Conservation (phyloP, 2,888 invertebrate genomes). For the Brachyptera putata region DNA sequence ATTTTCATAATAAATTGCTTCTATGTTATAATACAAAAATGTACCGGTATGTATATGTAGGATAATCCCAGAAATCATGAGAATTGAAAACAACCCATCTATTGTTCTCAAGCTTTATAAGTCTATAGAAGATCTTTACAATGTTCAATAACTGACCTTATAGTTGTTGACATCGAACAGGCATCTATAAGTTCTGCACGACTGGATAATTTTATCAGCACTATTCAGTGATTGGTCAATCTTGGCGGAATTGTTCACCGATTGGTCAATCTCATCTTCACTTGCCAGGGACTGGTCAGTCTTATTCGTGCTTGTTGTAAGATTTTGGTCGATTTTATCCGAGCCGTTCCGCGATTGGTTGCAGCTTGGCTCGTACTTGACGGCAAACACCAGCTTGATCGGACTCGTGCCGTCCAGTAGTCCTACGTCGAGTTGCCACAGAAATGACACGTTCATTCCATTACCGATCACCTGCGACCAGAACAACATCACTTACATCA, state of each 20-base stretch:
- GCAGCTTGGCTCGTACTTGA: conserved; percentile 52
- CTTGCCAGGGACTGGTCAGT: neutral
- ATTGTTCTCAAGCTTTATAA: neutral
- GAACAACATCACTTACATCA: too few relatives aligned
- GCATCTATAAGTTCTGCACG: conserved; percentile 48
- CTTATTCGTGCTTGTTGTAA: neutral
- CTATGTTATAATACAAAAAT: too few relatives aligned
- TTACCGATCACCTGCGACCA: conserved; percentile 58
- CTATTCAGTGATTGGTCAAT: neutral
- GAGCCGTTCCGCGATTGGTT: too few relatives aligned
- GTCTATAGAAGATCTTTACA: neutral
- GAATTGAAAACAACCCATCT: too few relatives aligned
- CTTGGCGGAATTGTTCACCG: neutral
- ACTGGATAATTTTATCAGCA: too few relatives aligned
- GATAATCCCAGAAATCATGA: too few relatives aligned
- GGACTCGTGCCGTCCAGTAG: conserved; percentile 38
- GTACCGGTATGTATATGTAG: too few relatives aligned
- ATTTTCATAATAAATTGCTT: too few relatives aligned
- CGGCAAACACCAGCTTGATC: conserved; percentile 59
- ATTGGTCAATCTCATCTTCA: too few relatives aligned
- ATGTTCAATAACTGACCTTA: conserved; percentile 52
- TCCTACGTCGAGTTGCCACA: conserved; percentile 71
- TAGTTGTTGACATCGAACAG: conserved; percentile 78
- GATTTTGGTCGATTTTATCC: too few relatives aligned
- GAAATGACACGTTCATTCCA: conserved; percentile 71